Base-by-base conservation (phyloP, 2,797 vertebrate species). In the Schizopygopsis pylzovi region DNA sequence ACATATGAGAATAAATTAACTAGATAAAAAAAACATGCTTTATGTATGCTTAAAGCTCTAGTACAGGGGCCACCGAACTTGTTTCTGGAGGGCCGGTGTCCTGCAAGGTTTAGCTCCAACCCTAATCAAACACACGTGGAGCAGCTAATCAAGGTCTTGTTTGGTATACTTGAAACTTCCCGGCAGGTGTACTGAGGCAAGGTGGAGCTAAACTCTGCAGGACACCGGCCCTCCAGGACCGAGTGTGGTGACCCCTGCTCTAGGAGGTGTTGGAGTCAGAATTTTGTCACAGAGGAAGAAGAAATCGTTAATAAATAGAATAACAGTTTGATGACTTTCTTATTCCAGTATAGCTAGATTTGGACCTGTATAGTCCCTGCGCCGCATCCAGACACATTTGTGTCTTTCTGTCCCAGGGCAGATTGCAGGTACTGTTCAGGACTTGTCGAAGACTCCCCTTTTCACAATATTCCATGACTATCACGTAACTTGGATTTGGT, bases 401-500 rank as follows among this genome's bases (percentile, higher is more conserved):
- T 8, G 94, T 90, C 75, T 95, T 96, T 28, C 54, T 78, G 1
- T 87, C 86, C 93, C 96, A 96, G 6, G 90, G 10, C n/a, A 98
- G 93, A 0, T 81, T 81, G 20, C 8, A 63, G 0, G 92, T 52
- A 5, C 87, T 90, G 71, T 92, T 94, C 89, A 98, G 92, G 81
- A 98, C 95, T 2, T 96, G 86, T n/a, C 95, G 90, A 70, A 98
- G 94, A 0, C 91, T 96, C 52, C 97, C 96, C 0, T 93, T 95
- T 87, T 97, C 95, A 75, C 97, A 99, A 90, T 95, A 97, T 89
- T 99, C 97, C 93, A 94, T 98, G 88, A 98, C 87, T 0, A 98
- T 95, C 78, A 97, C 94, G 91, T 95, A 98, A n/a, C 93, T 90
- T 25, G 96, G 94, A 0, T 87, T 92, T 0, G 89, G 87, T 3